phyloP scores from a whole-genome alignment of 2,113 vertebrate genomes.

The Xenus cinereus region DNA sequence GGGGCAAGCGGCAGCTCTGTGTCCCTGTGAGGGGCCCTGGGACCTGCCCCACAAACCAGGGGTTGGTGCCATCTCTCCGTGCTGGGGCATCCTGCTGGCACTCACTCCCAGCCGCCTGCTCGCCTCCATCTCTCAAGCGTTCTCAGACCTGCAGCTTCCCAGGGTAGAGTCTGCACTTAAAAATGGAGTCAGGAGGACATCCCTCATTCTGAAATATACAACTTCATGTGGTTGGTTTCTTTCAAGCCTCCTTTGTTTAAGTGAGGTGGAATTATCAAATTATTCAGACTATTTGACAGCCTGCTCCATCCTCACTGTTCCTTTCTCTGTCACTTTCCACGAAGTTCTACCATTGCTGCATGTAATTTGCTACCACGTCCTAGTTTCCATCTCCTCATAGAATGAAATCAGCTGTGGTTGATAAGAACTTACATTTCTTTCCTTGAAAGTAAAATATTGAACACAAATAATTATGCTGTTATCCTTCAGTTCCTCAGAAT shows the following conservation, averaged over 20 bases:
- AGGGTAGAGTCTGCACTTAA: not conserved
- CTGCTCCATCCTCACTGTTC: not conserved
- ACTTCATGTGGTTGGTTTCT: not conserved
- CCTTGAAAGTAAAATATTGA: not conserved
- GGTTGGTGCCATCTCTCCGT: rapidly evolving
- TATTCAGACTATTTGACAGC: not conserved
- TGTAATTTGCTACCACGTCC: not conserved
- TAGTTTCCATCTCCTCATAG: not conserved
- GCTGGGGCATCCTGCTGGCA: not conserved
- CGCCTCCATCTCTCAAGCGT: not conserved
- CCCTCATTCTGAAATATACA: not conserved
- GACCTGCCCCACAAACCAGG: not conserved
- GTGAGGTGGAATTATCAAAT: not conserved
- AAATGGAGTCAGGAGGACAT: not conserved
- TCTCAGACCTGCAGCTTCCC: not conserved
- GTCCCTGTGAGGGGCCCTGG: not conserved
- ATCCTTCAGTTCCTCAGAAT: not conserved
- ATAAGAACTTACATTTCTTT: not conserved
- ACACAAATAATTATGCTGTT: not conserved
- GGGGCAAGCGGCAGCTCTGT: not conserved
- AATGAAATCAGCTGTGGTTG: not conserved
- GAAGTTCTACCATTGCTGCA: not conserved
- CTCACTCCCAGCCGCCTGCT: not conserved
- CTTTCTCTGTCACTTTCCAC: not conserved
- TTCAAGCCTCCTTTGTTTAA: not conserved